Evolutionary conservation across 2,113 vertebrate species (phyloP).

Genomic region (Procavia capensis): DNA sequence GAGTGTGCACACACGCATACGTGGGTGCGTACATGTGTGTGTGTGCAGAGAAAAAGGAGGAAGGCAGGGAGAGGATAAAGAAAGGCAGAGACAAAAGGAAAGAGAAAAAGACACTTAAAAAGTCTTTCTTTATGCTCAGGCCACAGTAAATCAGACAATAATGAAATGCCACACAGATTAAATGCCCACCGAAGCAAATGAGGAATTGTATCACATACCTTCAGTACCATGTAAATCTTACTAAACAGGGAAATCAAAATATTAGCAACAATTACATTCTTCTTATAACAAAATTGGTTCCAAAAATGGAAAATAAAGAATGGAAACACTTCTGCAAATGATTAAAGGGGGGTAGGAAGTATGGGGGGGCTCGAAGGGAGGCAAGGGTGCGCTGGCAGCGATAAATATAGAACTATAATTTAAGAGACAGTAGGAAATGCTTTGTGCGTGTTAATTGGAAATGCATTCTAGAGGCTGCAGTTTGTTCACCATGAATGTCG

Average conservation of each 20-base stretch:
- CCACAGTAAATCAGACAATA: constrained; percentile 77
- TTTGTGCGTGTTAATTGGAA: constrained; percentile 87
- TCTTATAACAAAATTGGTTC: constrained; percentile 85
- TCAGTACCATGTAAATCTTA: constrained; percentile 83
- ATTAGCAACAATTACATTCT: constrained; percentile 84
- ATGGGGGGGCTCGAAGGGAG: constrained; percentile 57
- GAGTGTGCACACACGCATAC: fast-evolving
- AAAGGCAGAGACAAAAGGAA: neutral
- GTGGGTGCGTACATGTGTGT: neutral
- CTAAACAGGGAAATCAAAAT: constrained; percentile 84
- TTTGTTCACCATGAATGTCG: constrained; percentile 75
- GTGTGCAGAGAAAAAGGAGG: neutral
- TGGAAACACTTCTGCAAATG: constrained; percentile 86
- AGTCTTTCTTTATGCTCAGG: constrained; percentile 63
- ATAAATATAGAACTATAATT: constrained; percentile 87
- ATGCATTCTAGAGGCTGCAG: constrained; percentile 79
- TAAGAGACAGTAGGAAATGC: constrained; percentile 86
- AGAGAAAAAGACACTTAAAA: constrained; percentile 24
- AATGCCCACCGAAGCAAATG: constrained; percentile 81
- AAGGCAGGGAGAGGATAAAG: too few species aligned
- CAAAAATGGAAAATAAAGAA: constrained; percentile 83
- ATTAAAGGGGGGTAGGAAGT: constrained; percentile 80
- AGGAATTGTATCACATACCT: constrained; percentile 84
- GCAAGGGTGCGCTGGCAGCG: constrained; percentile 80
- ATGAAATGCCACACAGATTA: constrained; percentile 85